Evolutionary conservation across 2,113 vertebrate species (phyloP).

Genomic region (Galbula dea): DNA sequence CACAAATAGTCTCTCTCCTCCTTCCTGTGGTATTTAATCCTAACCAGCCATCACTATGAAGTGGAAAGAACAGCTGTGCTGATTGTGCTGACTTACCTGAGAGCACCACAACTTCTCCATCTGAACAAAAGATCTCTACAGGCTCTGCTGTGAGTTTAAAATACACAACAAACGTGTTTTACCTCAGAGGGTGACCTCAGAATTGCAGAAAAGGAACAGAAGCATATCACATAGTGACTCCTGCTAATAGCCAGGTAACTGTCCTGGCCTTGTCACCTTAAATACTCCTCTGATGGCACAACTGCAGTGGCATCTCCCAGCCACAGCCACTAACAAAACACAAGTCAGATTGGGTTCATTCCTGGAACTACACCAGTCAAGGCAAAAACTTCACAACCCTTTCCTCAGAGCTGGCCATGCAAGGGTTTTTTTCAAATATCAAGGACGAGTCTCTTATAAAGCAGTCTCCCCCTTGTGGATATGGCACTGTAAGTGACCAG

Average conservation of each 20-base stretch:
- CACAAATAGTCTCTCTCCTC: not conserved
- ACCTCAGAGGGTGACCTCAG: not conserved
- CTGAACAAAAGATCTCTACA: not conserved
- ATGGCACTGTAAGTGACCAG: not conserved
- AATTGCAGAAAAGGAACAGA: not conserved
- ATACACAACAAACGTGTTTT: not conserved
- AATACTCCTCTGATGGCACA: not conserved
- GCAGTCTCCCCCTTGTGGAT: not conserved
- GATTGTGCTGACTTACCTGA: slow-evolving; percentile 45
- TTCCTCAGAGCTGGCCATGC: not conserved
- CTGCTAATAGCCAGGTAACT: not conserved
- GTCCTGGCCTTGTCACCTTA: not conserved
- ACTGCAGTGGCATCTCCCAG: not conserved
- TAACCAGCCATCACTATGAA: not conserved
- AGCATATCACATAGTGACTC: not conserved
- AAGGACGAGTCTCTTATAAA: not conserved
- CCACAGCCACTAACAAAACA: not conserved
- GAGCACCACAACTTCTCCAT: not conserved
- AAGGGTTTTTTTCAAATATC: not conserved
- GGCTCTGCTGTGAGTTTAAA: not conserved
- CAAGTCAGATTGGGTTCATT: not conserved
- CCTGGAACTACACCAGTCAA: not conserved
- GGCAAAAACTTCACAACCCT: not conserved
- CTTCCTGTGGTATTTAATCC: not conserved
- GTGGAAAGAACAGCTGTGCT: not conserved